phyloP scores from a whole-genome alignment of 2,888 invertebrate genomes.

The Harmothoe impar region DNA sequence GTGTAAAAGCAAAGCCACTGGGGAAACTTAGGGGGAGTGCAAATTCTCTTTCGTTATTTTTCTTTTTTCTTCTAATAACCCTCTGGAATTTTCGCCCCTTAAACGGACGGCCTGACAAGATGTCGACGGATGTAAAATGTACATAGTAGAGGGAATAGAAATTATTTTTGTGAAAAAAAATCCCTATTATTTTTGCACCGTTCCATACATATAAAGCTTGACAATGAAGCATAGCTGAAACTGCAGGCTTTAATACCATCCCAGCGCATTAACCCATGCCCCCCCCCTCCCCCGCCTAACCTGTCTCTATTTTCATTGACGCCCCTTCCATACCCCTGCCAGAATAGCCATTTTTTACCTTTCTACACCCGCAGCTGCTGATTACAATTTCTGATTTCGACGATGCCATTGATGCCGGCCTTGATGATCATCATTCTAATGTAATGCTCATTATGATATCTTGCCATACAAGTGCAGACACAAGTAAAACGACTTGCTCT shows the following conservation, averaged over 20 bases:
- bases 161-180: slow-evolving; percentile 37
- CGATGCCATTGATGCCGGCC: neutral
- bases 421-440: neutral
- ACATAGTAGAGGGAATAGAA: slow-evolving; percentile 13
- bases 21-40: too few relatives aligned
- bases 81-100: neutral
- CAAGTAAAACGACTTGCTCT: neutral
- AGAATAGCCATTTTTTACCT: neutral
- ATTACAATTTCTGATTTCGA: neutral
- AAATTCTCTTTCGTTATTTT: slow-evolving; percentile 14
- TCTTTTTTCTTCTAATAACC: neutral
- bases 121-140: slow-evolving; percentile 47
- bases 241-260: too few relatives aligned
- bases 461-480: neutral
- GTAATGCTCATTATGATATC: neutral
- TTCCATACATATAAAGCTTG: neutral
- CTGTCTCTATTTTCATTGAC: neutral
- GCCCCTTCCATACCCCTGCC: neutral
- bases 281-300: too few relatives aligned
- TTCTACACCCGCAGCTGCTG: neutral
- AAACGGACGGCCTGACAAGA: neutral
- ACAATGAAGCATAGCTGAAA: neutral
- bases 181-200: neutral
- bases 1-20: neutral
- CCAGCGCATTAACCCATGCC: too few relatives aligned